Evolutionary conservation across 2,888 invertebrate species (phyloP).

Genomic region (Oxytorus armatus): DNA sequence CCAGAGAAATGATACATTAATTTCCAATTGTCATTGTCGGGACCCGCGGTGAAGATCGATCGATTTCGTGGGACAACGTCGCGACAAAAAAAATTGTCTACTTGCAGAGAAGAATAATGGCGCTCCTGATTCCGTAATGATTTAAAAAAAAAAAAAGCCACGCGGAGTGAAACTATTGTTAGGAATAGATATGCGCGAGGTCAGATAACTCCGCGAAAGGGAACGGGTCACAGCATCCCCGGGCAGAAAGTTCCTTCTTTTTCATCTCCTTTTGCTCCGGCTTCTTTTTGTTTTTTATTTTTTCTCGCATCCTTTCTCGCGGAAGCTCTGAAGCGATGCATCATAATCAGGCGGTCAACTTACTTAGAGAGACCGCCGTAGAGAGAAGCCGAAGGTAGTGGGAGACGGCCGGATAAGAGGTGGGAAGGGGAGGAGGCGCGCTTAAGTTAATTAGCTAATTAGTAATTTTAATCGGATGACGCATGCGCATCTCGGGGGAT

Average conservation of each 20-base stretch:
- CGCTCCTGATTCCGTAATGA: background rate
- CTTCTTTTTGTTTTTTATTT: slow-evolving; percentile 5
- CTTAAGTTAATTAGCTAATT: slow-evolving; percentile 85
- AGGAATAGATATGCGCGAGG: slow-evolving; percentile 5
- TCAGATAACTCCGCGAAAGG: background rate
- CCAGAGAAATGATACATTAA: slow-evolving; percentile 80
- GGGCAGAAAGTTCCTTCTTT: slow-evolving; percentile 10
- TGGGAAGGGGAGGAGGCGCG: slow-evolving; percentile 67
- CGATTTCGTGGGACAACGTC: slow-evolving; percentile 64
- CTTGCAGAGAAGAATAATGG: slow-evolving; percentile 30
- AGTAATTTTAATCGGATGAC: slow-evolving; percentile 85
- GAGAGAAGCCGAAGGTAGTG: slow-evolving; percentile 64
- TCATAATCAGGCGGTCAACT: slow-evolving; percentile 84
- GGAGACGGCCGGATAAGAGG: no score
- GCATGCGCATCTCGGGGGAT: slow-evolving; percentile 84
- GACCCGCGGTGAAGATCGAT: slow-evolving; percentile 73
- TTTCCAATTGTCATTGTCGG: slow-evolving; percentile 80
- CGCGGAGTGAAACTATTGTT: slow-evolving; percentile 14
- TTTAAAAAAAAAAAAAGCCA: slow-evolving; percentile 17
- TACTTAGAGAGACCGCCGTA: slow-evolving; percentile 69
- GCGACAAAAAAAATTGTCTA: slow-evolving; percentile 14
- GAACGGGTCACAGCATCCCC: slow-evolving; percentile 17
- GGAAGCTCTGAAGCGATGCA: slow-evolving; percentile 72
- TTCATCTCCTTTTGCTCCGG: slow-evolving; percentile 9
- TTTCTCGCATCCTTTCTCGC: slow-evolving; percentile 33